These are phyloP conservation scores for Alectoris magna DNA, from an alignment of 2,797 vertebrate species.

Conservation along the genomic window DNA sequence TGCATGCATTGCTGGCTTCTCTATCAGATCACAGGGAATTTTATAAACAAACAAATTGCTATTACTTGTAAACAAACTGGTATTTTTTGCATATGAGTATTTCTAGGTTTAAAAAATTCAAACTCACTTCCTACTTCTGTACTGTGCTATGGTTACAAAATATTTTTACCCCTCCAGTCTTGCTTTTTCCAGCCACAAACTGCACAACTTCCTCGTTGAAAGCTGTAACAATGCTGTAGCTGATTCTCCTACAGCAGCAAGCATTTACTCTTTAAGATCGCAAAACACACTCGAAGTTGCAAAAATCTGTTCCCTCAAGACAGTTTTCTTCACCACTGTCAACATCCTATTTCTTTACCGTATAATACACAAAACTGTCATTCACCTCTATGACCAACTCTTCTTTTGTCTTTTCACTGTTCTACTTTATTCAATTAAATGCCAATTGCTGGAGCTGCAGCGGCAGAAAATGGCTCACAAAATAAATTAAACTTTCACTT, in stretches of 20 bases:
- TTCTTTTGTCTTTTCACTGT: not conserved
- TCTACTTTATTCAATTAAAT: not conserved
- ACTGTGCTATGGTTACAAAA: not conserved
- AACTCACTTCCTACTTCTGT: not conserved
- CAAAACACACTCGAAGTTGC: not conserved
- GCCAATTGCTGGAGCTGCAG: not conserved
- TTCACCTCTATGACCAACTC: not conserved
- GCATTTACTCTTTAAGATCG: not conserved
- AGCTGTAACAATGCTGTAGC: not conserved
- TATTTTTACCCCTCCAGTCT: not conserved
- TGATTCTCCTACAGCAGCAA: not conserved
- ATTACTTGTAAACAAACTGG: not conserved
- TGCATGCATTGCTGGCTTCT: not conserved
- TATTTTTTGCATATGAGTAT: not conserved
- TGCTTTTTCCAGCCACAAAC: not conserved
- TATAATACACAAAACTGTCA: not conserved
- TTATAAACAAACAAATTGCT: not conserved
- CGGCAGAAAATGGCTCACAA: not conserved
- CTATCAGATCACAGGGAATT: not conserved
- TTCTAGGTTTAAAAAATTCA: not conserved
- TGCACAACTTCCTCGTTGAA: not conserved
- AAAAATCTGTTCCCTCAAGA: not conserved
- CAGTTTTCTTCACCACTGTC: not conserved
- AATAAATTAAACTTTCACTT: not conserved
- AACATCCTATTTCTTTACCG: not conserved